phyloP scores from a whole-genome alignment of 2,888 invertebrate species.

The Fragum whitleyi region DNA sequence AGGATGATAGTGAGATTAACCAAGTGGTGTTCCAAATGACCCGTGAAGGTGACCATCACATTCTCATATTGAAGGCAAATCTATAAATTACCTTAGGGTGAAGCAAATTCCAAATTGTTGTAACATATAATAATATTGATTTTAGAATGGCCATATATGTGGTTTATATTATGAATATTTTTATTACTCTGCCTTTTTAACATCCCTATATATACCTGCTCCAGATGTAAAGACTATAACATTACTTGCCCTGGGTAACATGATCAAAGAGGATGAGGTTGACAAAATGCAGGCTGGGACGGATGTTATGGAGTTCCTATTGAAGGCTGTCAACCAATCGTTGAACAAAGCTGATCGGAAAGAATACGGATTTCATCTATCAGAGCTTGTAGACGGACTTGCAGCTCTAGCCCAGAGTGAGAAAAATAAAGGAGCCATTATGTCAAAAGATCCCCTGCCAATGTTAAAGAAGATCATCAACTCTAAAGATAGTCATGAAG shows the following conservation, averaged over 20 bases:
- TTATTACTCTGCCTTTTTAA: too few species aligned
- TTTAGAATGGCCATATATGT: too few species aligned
- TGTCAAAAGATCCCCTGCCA: slow-evolving; percentile 60
- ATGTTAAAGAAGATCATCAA: slow-evolving; percentile 59
- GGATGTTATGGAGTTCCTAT: slow-evolving; percentile 71
- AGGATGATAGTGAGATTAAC: too few species aligned
- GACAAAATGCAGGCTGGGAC: slow-evolving; percentile 68
- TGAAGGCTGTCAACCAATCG: slow-evolving; percentile 64
- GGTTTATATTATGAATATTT: too few species aligned
- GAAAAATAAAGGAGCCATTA: slow-evolving; percentile 71
- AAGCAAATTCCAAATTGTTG: too few species aligned
- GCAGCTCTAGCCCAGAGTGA: slow-evolving; percentile 75
- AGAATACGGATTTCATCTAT: slow-evolving; percentile 70
- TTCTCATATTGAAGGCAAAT: too few species aligned
- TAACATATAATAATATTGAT: too few species aligned
- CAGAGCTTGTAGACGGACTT: slow-evolving; percentile 75
- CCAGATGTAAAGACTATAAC: slow-evolving; percentile 74
- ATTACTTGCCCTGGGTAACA: slow-evolving; percentile 72
- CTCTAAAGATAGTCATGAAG: slow-evolving; percentile 55
- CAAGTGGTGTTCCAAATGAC: too few species aligned
- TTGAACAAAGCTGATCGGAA: slow-evolving; percentile 57
- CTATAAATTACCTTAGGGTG: too few species aligned
- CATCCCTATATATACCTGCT: too few species aligned
- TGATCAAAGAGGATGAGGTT: slow-evolving; percentile 76
- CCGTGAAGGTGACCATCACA: too few species aligned